phyloP scores from a whole-genome alignment of 1,140 invertebrate genomes.

The Hyles euphorbiae region DNA sequence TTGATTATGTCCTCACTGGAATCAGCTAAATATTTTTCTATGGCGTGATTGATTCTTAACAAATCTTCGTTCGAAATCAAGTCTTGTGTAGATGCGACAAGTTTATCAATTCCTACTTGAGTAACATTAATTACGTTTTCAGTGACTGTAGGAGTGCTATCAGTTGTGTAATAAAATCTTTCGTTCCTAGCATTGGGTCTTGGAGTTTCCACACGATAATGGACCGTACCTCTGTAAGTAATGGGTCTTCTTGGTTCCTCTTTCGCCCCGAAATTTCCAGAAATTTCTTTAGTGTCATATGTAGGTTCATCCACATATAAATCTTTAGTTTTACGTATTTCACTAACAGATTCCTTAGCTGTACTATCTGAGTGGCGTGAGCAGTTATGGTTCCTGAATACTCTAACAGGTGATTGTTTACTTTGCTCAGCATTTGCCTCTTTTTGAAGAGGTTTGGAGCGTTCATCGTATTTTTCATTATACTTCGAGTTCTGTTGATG shows the following conservation, averaged over 20 bases:
- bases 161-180: conserved; percentile 47
- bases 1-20: conserved; percentile 51
- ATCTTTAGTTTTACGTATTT: conserved; percentile 30
- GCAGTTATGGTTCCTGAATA: conserved; percentile 60
- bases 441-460: conserved; percentile 28
- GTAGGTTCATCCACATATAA: conserved; percentile 27
- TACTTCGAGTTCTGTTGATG: conserved; percentile 13
- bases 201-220: conserved; percentile 43
- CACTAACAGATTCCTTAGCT: conserved; percentile 20
- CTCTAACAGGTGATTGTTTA: conserved; percentile 37
- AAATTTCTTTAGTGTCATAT: conserved; percentile 35
- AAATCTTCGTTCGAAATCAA: conserved; percentile 76
- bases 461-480: conserved; percentile 3
- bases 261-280: conserved; percentile 41
- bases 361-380: conserved; percentile 17
- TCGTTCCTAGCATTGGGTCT: conserved; percentile 42
- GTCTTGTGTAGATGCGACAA: conserved; percentile 75
- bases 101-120: conserved; percentile 59
- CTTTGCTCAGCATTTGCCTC: conserved; percentile 18
- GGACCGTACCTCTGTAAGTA: conserved; percentile 36
- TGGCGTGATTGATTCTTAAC: conserved; percentile 74
- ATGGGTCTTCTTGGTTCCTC: conserved; percentile 20
- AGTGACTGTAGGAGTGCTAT: conserved; percentile 24
- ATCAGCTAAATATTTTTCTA: conserved; percentile 47
- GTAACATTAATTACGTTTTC: conserved; percentile 25